These are phyloP conservation scores for Corythornis leucogaster DNA, from an alignment of 2,797 vertebrate genomes.

Conservation along the genomic window DNA sequence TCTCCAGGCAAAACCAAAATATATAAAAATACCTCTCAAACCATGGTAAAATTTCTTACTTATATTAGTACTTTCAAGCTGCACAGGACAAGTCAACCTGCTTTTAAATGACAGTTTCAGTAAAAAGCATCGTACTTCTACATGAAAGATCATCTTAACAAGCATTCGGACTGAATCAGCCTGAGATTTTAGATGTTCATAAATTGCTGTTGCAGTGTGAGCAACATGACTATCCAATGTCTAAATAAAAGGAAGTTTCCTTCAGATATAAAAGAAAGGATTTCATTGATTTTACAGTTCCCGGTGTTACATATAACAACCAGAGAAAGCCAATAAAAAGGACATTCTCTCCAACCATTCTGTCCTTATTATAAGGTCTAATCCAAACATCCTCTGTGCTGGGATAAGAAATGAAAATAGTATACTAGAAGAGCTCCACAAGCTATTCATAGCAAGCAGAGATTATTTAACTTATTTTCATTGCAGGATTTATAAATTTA, in stretches of 20 bases:
- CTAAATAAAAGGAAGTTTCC: not conserved
- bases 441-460: not conserved
- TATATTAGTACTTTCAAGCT: not conserved
- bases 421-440: not conserved
- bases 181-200: not conserved
- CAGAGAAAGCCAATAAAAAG: not conserved
- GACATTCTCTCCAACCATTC: not conserved
- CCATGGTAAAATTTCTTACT: not conserved
- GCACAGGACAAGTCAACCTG: not conserved
- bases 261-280: not conserved
- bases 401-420: not conserved
- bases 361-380: not conserved
- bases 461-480: not conserved
- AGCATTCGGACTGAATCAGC: not conserved
- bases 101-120: not conserved
- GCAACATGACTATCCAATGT: not conserved
- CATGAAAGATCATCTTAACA: not conserved
- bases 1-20: not conserved
- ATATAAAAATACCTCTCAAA: not conserved
- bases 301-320: not conserved
- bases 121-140: not conserved
- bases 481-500: not conserved
- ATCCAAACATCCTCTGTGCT: not conserved
- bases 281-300: not conserved
- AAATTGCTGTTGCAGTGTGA: not conserved